phyloP scores from a whole-genome alignment of 2,113 vertebrate species.

The Hylia prasina region DNA sequence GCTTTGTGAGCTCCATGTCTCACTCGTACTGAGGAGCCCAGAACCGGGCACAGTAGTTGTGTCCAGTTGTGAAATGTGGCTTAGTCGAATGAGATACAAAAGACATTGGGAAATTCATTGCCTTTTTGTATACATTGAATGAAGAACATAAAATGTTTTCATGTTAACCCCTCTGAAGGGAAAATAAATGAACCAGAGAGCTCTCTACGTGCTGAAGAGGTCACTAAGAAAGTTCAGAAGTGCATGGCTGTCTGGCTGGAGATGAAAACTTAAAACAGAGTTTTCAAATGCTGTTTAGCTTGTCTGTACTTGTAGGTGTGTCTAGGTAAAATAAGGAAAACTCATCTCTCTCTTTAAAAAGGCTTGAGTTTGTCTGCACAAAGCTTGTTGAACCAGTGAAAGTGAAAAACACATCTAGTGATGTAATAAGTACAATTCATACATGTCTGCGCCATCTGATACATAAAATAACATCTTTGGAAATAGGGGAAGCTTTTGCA shows the following conservation, averaged over 20 bases:
- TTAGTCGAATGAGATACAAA: background rate
- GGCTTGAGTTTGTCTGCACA: background rate
- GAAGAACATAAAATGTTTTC: background rate
- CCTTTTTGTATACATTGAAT: accelerated
- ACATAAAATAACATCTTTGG: background rate
- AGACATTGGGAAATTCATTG: accelerated
- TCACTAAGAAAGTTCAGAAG: accelerated
- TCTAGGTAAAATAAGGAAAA: background rate
- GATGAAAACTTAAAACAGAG: background rate
- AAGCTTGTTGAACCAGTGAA: background rate
- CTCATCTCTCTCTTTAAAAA: background rate
- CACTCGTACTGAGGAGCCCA: background rate
- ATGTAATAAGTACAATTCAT: background rate
- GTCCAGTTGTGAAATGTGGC: background rate
- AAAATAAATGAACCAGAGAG: background rate
- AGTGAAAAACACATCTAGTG: background rate
- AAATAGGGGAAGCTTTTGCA: background rate
- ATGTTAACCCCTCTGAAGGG: background rate
- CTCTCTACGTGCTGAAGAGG: accelerated
- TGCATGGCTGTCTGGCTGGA: accelerated
- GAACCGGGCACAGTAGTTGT: background rate
- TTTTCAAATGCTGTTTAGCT: background rate
- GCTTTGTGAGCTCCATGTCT: background rate
- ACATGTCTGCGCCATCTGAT: background rate
- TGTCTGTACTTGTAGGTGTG: background rate